phyloP scores from a whole-genome alignment of 1,140 invertebrate genomes.

The Drosophila novamexicana region DNA sequence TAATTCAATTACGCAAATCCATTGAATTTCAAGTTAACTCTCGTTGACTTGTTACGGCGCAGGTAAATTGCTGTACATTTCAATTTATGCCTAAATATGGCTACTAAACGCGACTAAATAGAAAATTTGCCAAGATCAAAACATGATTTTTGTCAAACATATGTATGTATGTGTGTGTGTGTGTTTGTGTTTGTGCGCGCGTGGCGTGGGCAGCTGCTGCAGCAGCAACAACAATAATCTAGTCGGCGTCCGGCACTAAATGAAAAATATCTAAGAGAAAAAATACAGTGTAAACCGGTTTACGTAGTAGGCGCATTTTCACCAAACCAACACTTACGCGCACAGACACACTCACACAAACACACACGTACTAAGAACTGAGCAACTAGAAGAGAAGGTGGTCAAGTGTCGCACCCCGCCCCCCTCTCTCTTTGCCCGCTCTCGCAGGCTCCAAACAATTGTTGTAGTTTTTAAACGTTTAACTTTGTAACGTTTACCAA shows the following conservation, averaged over 20 bases:
- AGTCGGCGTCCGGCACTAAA: conserved; percentile 41
- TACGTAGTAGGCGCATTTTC: conserved; percentile 51
- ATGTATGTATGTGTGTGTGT: conserved; percentile 3
- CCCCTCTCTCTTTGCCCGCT: conserved; percentile 4
- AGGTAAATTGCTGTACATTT: conserved; percentile 19
- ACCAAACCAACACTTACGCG: conserved; percentile 38
- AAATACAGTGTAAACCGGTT: conserved; percentile 48
- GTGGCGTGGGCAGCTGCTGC: conserved; percentile 50
- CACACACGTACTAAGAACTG: not conserved
- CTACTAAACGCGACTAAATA: conserved; percentile 2
- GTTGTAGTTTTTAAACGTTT: conserved; percentile 56
- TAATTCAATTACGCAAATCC: not conserved
- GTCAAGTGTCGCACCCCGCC: conserved; percentile 21
- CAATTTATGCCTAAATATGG: conserved; percentile 10
- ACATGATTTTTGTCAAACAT: conserved; percentile 17
- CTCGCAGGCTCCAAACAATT: conserved; percentile 32
- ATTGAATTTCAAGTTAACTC: not conserved
- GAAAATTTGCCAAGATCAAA: conserved; percentile 38
- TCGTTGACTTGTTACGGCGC: conserved; percentile 5
- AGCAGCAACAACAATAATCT: conserved; percentile 6
- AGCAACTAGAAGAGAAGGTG: conserved; percentile 30
- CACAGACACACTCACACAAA: conserved; percentile 4
- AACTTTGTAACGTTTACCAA: conserved; percentile 44
- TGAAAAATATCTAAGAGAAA: conserved; percentile 38
- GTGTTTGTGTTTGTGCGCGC: conserved; percentile 18